A percentile compares a stretch with the other conserved stretches of the same genome.
phyloP scores from a whole-genome alignment of 1,140 invertebrate genomes.

The Zaprionus tsacasi region DNA sequence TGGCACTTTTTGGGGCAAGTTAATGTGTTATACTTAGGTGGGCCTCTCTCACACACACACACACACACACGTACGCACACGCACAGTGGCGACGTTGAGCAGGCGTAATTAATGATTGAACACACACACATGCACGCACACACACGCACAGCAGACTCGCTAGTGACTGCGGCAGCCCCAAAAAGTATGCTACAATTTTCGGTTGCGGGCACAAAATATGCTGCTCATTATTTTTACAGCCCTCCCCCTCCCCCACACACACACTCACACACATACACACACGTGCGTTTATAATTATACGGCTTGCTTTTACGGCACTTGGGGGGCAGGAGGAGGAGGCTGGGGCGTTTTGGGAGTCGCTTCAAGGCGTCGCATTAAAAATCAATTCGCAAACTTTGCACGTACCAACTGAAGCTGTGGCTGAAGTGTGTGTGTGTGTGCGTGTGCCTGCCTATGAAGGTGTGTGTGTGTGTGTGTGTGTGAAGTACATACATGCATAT shows the following conservation, averaged over 20 bases:
- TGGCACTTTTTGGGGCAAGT: slow-evolving; percentile 78
- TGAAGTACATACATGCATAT: background rate
- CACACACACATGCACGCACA: slow-evolving; percentile 30
- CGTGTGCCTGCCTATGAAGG: background rate
- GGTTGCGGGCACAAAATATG: slow-evolving; percentile 72
- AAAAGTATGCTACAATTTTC: slow-evolving; percentile 71
- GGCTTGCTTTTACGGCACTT: slow-evolving; percentile 34
- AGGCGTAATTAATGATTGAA: slow-evolving; percentile 73
- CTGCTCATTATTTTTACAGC: slow-evolving; percentile 77
- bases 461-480: slow-evolving; percentile 18
- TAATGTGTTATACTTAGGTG: slow-evolving; percentile 66
- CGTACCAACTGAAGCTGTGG: slow-evolving; percentile 42
- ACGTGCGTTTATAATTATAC: slow-evolving; percentile 59
- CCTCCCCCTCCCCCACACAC: slow-evolving; percentile 20
- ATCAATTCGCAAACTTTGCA: slow-evolving; percentile 77
- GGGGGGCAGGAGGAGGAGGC: background rate
- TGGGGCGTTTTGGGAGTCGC: slow-evolving; percentile 32
- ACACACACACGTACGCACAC: slow-evolving; percentile 21
- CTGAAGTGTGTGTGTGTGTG: slow-evolving; percentile 34
- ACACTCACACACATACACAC: slow-evolving; percentile 46
- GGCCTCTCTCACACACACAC: slow-evolving; percentile 6
- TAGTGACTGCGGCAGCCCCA: slow-evolving; percentile 24
- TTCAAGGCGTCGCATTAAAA: slow-evolving; percentile 70
- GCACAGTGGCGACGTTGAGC: background rate
- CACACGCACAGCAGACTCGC: background rate